These are phyloP conservation scores for Fragum sueziense DNA, from an alignment of 2,888 invertebrate species.

Conservation along the genomic window DNA sequence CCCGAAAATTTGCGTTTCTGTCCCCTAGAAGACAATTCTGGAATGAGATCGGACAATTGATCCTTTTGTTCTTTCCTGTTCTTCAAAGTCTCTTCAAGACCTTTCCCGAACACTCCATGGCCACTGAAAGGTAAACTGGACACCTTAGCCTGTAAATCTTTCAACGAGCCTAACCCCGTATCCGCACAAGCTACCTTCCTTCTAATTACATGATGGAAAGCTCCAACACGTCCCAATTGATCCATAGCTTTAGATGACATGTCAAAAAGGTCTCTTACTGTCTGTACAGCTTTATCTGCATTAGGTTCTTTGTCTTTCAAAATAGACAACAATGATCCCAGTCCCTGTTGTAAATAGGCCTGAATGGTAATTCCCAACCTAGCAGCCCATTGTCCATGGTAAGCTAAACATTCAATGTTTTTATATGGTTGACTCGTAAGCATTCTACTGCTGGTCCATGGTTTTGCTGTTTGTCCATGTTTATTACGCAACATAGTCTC, in stretches of 20 bases:
- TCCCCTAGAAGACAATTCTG: neutral
- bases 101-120: constrained; percentile 46
- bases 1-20: neutral
- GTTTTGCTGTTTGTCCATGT: constrained; percentile 1
- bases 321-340: constrained; percentile 34
- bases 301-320: constrained; percentile 34
- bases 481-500: constrained; percentile 30
- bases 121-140: constrained; percentile 34
- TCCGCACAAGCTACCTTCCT: constrained; percentile 47
- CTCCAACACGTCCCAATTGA: constrained; percentile 45
- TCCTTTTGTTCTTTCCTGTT: constrained; percentile 53
- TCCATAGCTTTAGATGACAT: constrained; percentile 50
- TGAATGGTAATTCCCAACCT: neutral
- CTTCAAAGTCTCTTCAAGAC: constrained; percentile 39
- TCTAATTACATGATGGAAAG: constrained; percentile 48
- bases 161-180: constrained; percentile 29
- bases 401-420: constrained; percentile 16
- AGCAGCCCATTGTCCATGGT: constrained; percentile 25
- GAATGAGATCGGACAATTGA: constrained; percentile 20
- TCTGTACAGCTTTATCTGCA: constrained; percentile 29
- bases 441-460: constrained; percentile 23
- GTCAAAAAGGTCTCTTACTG: constrained; percentile 42
- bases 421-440: constrained; percentile 21
- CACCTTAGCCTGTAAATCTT: constrained; percentile 37
- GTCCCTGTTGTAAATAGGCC: constrained; percentile 39